phyloP scores from a whole-genome alignment of 2,888 invertebrate species.

The Hymenopus coronatus region DNA sequence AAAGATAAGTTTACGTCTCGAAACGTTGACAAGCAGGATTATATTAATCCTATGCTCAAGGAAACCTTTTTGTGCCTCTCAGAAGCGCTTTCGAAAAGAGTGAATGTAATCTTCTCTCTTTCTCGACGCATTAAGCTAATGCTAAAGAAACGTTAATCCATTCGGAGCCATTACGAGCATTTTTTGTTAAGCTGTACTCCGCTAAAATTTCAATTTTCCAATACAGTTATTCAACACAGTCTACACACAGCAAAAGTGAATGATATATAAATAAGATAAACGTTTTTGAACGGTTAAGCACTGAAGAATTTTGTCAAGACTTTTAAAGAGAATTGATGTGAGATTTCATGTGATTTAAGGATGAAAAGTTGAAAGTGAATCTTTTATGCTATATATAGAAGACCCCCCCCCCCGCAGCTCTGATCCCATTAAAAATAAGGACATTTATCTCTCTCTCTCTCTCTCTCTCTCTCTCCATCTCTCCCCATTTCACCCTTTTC shows the following conservation, averaged over 20 bases:
- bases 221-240: not conserved
- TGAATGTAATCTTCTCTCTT: not conserved
- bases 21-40: not conserved
- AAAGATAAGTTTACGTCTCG: not conserved
- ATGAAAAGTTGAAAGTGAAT: too few relatives aligned
- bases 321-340: not conserved
- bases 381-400: too few relatives aligned
- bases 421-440: too few relatives aligned
- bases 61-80: not conserved
- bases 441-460: too few relatives aligned
- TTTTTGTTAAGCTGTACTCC: not conserved
- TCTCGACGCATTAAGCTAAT: not conserved
- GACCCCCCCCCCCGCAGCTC: too few relatives aligned
- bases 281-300: not conserved
- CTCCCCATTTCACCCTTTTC: too few relatives aligned
- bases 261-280: not conserved
- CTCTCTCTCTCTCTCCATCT: too few relatives aligned
- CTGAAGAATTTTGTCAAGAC: not conserved
- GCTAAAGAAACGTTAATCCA: not conserved
- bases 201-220: not conserved
- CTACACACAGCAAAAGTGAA: not conserved
- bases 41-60: not conserved
- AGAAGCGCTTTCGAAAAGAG: not conserved
- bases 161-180: not conserved
- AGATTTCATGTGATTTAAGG: too few relatives aligned